Conservation (phyloP, 1,140 invertebrate genomes). For the Bombus haemorrhoidalis region DNA sequence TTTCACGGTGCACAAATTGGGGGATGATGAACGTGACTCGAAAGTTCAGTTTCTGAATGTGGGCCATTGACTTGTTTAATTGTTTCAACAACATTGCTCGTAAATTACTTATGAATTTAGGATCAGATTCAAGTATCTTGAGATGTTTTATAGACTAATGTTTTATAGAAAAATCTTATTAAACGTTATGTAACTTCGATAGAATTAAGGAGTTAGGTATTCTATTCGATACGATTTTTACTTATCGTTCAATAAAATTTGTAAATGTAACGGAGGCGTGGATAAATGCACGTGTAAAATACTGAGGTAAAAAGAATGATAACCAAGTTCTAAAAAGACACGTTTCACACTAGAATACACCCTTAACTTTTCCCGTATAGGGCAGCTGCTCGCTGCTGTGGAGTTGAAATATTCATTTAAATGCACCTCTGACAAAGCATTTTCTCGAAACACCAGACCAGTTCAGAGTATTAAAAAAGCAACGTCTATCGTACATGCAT, state of each 20-base stretch:
- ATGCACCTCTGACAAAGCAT: not conserved
- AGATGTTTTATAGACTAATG: too few species aligned
- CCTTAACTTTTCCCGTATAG: not conserved
- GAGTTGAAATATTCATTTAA: not conserved
- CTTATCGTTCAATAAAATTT: too few species aligned
- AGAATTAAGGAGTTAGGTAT: too few species aligned
- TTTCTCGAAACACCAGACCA: too few species aligned
- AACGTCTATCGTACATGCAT: not conserved
- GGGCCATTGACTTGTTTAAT: not conserved
- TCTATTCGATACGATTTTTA: too few species aligned
- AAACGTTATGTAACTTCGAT: too few species aligned
- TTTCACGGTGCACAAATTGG: not conserved
- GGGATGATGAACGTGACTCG: not conserved
- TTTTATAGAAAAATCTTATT: too few species aligned
- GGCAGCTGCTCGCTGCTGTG: not conserved
- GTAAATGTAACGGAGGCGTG: too few species aligned
- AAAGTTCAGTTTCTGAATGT: not conserved
- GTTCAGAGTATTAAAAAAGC: too few species aligned
- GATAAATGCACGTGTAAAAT: too few species aligned
- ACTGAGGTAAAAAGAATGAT: too few species aligned
- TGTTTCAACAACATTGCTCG: not conserved
- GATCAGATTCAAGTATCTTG: not conserved
- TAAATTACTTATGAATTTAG: conserved; percentile 9
- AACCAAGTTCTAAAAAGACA: not conserved
- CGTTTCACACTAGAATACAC: not conserved